A percentile compares a stretch with the other conserved stretches of the same genome.
These are phyloP conservation scores for Platysteira castanea DNA, from an alignment of 2,113 vertebrate genomes.

Conservation along the genomic window DNA sequence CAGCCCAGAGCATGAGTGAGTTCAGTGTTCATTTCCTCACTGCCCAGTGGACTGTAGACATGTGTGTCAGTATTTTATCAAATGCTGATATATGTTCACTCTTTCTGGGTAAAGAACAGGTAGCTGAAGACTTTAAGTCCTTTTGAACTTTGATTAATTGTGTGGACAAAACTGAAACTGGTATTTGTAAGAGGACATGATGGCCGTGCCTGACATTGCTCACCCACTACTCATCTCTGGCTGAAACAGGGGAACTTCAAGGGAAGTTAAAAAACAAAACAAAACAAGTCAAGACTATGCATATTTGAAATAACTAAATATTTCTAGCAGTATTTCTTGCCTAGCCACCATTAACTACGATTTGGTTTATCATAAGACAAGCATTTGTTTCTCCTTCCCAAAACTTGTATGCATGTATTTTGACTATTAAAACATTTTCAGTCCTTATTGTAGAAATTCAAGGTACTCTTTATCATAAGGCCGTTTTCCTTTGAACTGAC, in stretches of 20 bases:
- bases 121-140: not conserved
- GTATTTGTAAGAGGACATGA: not conserved
- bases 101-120: not conserved
- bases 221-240: not conserved
- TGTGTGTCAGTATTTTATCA: accelerated
- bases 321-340: not conserved
- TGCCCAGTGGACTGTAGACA: not conserved
- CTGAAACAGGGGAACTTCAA: not conserved
- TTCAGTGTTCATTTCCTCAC: not conserved
- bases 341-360: not conserved
- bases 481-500: not conserved
- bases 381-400: not conserved
- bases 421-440: not conserved
- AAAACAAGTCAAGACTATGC: not conserved
- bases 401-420: not conserved
- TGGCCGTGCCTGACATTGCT: accelerated
- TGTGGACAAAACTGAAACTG: not conserved
- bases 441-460: not conserved
- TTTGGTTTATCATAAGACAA: not conserved
- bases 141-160: not conserved
- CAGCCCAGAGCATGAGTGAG: not conserved
- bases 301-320: not conserved
- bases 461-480: not conserved
- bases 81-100: not conserved
- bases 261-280: not conserved